These are phyloP conservation scores for Melitaea cinxia DNA, from an alignment of 1,140 invertebrate species.

Conservation along the genomic window DNA sequence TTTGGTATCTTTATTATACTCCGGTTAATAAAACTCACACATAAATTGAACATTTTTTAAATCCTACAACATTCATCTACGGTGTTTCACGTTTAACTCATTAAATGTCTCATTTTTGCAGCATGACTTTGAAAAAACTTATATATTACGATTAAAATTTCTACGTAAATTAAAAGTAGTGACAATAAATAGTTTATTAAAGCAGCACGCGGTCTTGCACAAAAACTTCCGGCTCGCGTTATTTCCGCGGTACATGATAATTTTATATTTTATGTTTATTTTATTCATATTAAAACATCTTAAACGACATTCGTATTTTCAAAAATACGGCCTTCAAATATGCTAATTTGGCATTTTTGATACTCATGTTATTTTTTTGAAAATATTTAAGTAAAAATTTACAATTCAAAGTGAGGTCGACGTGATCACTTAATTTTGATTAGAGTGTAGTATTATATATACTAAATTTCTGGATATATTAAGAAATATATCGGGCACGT, in stretches of 20 bases:
- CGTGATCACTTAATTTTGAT: too few species aligned
- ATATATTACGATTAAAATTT: too few species aligned
- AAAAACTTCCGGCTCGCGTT: slow-evolving; percentile 19
- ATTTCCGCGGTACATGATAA: slow-evolving; percentile 23
- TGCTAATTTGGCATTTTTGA: slow-evolving; percentile 1
- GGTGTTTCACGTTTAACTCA: too few species aligned
- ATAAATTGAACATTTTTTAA: too few species aligned
- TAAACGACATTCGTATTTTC: slow-evolving; percentile 7
- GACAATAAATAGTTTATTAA: slow-evolving; percentile 1
- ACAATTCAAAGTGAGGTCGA: background rate
- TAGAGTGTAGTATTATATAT: too few species aligned
- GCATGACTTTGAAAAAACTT: too few species aligned
- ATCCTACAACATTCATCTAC: too few species aligned
- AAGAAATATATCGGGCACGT: too few species aligned
- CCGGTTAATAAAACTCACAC: too few species aligned
- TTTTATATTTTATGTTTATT: background rate
- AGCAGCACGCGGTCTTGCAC: background rate
- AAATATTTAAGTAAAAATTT: background rate
- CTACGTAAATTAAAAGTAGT: background rate
- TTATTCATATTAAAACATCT: slow-evolving; percentile 20
- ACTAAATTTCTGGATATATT: too few species aligned
- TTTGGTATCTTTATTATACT: too few species aligned
- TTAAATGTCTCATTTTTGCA: too few species aligned
- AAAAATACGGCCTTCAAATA: slow-evolving; percentile 16
- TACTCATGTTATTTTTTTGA: background rate